phyloP scores from a whole-genome alignment of 1,140 invertebrate species.

The Elymnias hypermnestra region DNA sequence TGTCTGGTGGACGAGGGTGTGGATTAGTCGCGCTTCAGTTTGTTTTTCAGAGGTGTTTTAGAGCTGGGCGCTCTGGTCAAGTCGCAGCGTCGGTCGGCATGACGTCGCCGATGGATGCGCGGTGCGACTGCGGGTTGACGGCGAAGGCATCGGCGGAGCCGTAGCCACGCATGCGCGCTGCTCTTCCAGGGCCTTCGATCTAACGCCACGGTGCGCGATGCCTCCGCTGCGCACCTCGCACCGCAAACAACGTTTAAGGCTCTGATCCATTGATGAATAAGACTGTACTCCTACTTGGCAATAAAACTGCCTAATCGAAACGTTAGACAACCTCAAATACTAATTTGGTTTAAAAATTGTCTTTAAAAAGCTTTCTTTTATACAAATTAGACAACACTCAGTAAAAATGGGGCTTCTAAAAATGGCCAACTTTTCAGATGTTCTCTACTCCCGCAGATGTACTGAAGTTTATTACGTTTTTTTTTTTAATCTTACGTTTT shows the following conservation, averaged over 20 bases:
- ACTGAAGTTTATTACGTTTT: too few species aligned
- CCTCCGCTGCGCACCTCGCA: conserved; percentile 43
- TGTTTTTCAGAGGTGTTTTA: conserved; percentile 42
- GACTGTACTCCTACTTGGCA: not conserved
- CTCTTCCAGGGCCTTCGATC: conserved; percentile 58
- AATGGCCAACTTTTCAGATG: conserved; percentile 41
- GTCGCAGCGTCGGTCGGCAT: conserved; percentile 61
- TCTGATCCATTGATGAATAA: conserved; percentile 1
- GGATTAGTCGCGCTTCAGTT: conserved; percentile 39
- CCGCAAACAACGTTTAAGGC: conserved; percentile 58
- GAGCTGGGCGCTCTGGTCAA: conserved; percentile 58
- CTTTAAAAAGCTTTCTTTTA: too few species aligned
- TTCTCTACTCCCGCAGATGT: conserved; percentile 31
- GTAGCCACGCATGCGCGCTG: conserved; percentile 47
- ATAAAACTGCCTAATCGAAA: not conserved
- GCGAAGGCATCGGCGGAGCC: conserved; percentile 37
- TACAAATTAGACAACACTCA: too few species aligned
- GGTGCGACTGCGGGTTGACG: conserved; percentile 61
- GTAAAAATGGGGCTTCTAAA: conserved; percentile 21
- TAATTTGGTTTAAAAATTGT: too few species aligned
- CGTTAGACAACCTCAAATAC: too few species aligned
- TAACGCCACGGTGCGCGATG: conserved; percentile 47
- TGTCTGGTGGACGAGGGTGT: conserved; percentile 37
- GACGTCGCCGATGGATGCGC: conserved; percentile 54
- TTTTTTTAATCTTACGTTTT: too few species aligned